Base-by-base conservation (phyloP, 2,888 invertebrate genomes). In the Drosophila cyrtoloma region DNA sequence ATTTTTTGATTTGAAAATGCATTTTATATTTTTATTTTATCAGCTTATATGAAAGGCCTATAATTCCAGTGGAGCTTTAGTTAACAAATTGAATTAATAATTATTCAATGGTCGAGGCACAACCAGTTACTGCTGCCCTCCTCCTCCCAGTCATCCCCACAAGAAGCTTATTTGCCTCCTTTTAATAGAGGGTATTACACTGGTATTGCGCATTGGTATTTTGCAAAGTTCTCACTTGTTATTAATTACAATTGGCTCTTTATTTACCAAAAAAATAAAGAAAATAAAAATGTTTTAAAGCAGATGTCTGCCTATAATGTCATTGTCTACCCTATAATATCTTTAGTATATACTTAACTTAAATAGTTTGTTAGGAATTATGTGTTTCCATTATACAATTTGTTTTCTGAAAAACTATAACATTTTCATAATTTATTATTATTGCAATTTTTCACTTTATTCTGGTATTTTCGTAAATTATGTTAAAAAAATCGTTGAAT, bases 401-500 rank as follows among this genome's bases (percentile, higher is more conserved):
- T 14, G 16, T 22, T 22, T 44, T 22, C 12, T 44, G 22, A 12
- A 44, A n/a, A 22, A 44, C 12, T 5, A 44, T 44, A 0, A 1
- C 2, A 5, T 22, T 12, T 44, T 1, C 22, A 5, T 16, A 26
- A 26, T 16, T 16, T 16, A 16, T 7, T 14, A 4, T 2, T 14
- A 7, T 22, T 14, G 4, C 2, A 22, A 14, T 16, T 22, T 47
- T 26, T 47, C 7, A 47, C 14, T 47, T 47, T 9, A 26, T 26
- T 47, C 26, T 26, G 7, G 22, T 22, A 47, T 26, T 16, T 26
- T 16, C 16, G 4, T 14, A 14, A 2, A 35, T 35, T 2, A 35
- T 2, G 16, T 35, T 0, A 7, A n/a, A 59, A 57, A 65, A 66
- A 53, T 1, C 22, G n/a, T 50, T 72, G 78, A 55, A 71, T 79